Evolutionary conservation across 2,113 vertebrate species (phyloP).

Genomic region (Nothobranchius kuhntae): DNA sequence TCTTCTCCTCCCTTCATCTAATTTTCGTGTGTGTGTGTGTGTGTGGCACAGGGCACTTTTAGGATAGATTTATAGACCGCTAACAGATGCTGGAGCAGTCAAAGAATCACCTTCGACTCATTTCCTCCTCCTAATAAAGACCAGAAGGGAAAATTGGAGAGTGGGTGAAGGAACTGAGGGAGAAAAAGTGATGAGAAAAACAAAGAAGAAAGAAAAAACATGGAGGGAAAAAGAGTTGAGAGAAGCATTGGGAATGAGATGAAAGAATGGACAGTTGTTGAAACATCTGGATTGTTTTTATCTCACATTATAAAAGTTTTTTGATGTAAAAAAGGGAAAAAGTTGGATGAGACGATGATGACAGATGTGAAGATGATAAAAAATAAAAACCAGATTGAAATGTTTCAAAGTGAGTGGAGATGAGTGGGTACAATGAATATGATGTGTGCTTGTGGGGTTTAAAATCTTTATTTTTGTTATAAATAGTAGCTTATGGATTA

Average conservation of each 20-base stretch:
- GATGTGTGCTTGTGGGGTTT: background rate
- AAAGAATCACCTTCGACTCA: slow-evolving; percentile 77
- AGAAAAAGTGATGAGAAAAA: slow-evolving; percentile 27
- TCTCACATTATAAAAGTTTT: no score
- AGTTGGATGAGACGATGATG: no score
- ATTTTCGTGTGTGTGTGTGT: slow-evolving; percentile 13
- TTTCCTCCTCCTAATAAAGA: slow-evolving; percentile 73
- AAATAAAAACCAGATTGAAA: no score
- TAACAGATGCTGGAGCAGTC: slow-evolving; percentile 79
- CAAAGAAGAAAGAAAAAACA: slow-evolving; percentile 10
- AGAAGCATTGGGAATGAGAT: no score
- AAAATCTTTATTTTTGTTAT: background rate
- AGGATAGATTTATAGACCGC: slow-evolving; percentile 65
- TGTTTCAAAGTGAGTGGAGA: background rate
- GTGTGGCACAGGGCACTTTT: background rate
- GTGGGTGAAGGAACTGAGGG: background rate
- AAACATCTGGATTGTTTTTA: no score
- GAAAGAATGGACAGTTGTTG: no score
- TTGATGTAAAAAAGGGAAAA: no score
- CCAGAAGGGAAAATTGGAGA: slow-evolving; percentile 37
- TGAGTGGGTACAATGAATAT: background rate
- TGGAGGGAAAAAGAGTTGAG: slow-evolving; percentile 6
- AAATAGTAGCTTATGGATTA: background rate
- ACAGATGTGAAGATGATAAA: background rate
- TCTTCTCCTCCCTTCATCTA: background rate